Evolutionary conservation across 2,797 vertebrate genomes (phyloP).

Genomic region (Gymnocypris eckloni): DNA sequence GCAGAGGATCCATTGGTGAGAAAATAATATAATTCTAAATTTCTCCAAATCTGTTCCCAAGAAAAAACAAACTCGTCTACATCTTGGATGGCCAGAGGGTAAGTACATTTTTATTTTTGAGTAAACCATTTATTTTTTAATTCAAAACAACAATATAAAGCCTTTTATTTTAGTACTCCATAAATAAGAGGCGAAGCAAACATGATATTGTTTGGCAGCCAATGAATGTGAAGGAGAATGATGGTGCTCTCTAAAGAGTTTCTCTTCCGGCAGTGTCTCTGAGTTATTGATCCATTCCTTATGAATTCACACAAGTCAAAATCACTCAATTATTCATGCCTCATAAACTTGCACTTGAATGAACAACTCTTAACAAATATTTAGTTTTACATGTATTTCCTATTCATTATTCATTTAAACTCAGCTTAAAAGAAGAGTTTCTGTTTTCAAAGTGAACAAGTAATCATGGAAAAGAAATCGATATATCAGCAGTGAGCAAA

Average conservation of each 20-base stretch:
- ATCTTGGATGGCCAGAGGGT: not conserved
- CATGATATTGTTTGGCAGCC: not conserved
- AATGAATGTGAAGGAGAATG: not conserved
- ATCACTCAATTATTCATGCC: constrained; percentile 42
- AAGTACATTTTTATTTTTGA: not conserved
- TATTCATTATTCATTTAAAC: not conserved
- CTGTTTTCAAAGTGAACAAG: not conserved
- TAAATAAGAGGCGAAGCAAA: not conserved
- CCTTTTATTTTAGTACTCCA: not conserved
- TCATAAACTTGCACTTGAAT: constrained; percentile 12
- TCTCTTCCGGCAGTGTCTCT: not conserved
- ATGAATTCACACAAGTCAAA: not conserved
- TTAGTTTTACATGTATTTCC: not conserved
- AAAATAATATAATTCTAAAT: not conserved
- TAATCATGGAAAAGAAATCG: not conserved
- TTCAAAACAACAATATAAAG: not conserved
- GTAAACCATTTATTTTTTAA: not conserved
- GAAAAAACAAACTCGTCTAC: not conserved
- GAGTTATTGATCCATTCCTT: constrained; percentile 20
- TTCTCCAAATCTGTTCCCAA: not conserved
- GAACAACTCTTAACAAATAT: not conserved
- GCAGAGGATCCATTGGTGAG: not conserved
- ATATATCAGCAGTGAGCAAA: not conserved
- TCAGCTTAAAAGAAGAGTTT: not conserved
- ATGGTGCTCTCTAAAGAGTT: not conserved